Evolutionary conservation across 2,888 invertebrate genomes (phyloP), one percentile per base, ranked within the genome.

Genomic region (Tenthredo mesomela): DNA sequence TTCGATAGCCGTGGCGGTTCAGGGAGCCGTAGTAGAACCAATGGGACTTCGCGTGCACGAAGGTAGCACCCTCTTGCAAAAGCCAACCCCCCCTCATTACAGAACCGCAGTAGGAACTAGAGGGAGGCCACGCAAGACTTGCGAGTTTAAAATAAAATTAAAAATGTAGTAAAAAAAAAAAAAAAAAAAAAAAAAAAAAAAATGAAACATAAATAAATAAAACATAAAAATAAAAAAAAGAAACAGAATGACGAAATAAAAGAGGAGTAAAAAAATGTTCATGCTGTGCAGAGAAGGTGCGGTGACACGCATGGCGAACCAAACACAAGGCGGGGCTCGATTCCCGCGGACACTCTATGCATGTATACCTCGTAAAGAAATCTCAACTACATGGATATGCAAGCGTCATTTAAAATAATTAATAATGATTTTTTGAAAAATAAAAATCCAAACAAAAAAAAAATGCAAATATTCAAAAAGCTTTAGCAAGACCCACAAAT

Each of bases 291-390:
- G 91, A 90, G 91, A 91, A 91, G 91, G 91, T 91, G 91, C 91
- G 92, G 78, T 91, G 91, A 90, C 91, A 92, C 90, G 91, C 92
- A 91, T 91, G 91, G 91, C 92, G 91, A 91, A 91, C 90, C 90
- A 91, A 92, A 91, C 88, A 91, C 90, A 89, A 92, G 92, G 92
- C 92, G 92, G 91, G 91, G 91, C 90, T 89, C 88, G 87, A 89
- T 61, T 61, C 61, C 78, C n/a, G n/a, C n/a, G n/a, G 37, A 80
- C 61, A 40, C 78, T 80, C n/a, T 61, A 40, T 43, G 7, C 12
- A 15, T 29, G 50, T 18, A 77, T n/a, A 70, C 4, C 18, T 37
- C 15, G 40, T 37, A n/a, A 37, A 70, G 70, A 61, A 61, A 61
- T 61, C 25, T 21, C 10, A 21, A 61, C 4, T 25, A 25, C 10